Base-by-base conservation (phyloP, 2,113 vertebrate species). In the Nerophis lumbriciformis region DNA sequence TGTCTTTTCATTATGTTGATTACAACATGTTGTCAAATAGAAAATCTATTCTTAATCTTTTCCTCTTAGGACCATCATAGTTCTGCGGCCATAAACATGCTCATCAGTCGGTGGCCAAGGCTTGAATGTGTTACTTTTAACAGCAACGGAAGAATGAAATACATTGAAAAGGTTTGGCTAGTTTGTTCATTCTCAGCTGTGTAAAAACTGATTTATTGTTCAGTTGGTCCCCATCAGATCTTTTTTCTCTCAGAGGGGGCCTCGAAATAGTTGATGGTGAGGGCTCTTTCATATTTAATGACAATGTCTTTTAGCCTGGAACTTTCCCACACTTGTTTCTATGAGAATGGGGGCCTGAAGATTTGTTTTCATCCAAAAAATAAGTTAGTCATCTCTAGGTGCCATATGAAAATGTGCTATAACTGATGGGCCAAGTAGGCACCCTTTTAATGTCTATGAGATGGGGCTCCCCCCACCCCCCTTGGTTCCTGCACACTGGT, bases 401-500 rank as follows among this genome's bases (percentile, higher is more conserved):
- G 73, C 65, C 48, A 53, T 84, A 87, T 84, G 70, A 84, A 86
- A 87, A 84, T 81, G 75, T 79, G 72, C 75, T 73, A 83, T 84
- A 85, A 85, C 77, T 82, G 80, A 83, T 81, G 68, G 76, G 81
- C 73, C 69, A 80, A 85, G 77, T 76, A 71, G 77, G 74, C 74
- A 78, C 81, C 82, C 82, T 79, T 84, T 82, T 84, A 48, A 83
- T 84, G 82, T 87, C 78, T 84, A 61, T 79, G 71, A 82, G 80
- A 83, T 86, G 79, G 82, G 83, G 83, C 73, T 49, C 83, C 76
- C 73, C 28, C 64, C 65, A 61, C 80, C 84, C 87, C 81, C 75
- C 84, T 84, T 79, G 83, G 87, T 81, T 85, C 83, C 78, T 88
- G 88, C 80, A 91, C 93, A 94, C 91, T 93, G 90, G 91, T 93